These are phyloP conservation scores for Lethocerus indicus DNA, from an alignment of 1,140 invertebrate species.

Conservation along the genomic window DNA sequence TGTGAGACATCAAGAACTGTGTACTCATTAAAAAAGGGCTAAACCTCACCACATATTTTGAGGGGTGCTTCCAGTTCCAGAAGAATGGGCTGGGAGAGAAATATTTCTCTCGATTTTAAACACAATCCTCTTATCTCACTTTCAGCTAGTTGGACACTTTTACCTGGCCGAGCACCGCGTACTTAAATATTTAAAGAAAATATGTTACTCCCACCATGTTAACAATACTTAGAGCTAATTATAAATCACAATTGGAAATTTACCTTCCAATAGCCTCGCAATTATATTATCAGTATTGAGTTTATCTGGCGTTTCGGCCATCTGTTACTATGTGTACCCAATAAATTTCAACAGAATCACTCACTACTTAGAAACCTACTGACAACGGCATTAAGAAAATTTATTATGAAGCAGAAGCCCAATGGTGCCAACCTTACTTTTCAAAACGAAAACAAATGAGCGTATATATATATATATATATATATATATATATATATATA, in stretches of 20 bases:
- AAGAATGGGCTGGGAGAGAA: constrained; percentile 52
- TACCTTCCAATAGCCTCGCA: constrained; percentile 20
- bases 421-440: no score
- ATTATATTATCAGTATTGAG: constrained; percentile 21
- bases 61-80: constrained; percentile 32
- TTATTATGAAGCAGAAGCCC: no score
- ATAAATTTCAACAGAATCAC: no score
- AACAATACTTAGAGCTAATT: constrained; percentile 2
- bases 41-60: constrained; percentile 28
- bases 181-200: constrained; percentile 25
- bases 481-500: no score
- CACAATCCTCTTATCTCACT: constrained; percentile 35
- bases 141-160: constrained; percentile 56
- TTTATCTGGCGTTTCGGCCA: constrained; percentile 16
- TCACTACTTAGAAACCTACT: no score
- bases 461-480: no score
- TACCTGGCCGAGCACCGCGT: constrained; percentile 47
- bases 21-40: background rate
- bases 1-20: no score
- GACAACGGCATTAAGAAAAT: no score
- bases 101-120: constrained; percentile 37
- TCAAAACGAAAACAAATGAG: no score
- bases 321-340: no score
- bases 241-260: background rate
- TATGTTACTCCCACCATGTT: no score